Evolutionary conservation across 2,888 invertebrate genomes (phyloP), one percentile per base, ranked within the genome.

Genomic region (Cephus pulcher): DNA sequence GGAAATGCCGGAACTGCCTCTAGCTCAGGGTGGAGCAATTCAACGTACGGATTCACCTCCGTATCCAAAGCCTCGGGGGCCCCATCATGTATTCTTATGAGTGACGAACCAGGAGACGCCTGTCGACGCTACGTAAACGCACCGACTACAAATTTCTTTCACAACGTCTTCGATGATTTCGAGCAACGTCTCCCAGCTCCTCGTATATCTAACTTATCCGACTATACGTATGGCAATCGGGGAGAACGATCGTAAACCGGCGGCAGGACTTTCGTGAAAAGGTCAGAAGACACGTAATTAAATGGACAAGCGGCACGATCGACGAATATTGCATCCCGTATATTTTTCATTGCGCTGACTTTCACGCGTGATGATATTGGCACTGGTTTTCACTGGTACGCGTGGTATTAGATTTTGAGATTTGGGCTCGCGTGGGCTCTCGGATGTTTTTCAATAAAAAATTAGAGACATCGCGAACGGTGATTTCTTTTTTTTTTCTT

Each of bases 351-450:
- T 34, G 12, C 71, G 71, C 15, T 32, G 32, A 71, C 71, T 71
- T 71, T 71, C 71, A 71, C 71, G 71, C 71, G 33, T 23, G 56
- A 56, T 23, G 40, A 56, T 56, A 56, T 56, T 56, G 56, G 56
- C 56, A 56, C 56, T 56, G 56, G 56, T 56, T 56, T 56, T 56
- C 23, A 56, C 56, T 56, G 56, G 56, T 56, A 9, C 56, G 56
- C 9, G 9, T 56, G 23, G 56, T 23, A 9, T 23, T 56, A 56
- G 56, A 56, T 56, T 56, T 56, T 56, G 56, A 23, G 56, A 23
- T 23, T 56, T 56, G 9, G 9, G 23, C 56, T 23, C 6, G 9
- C 23, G 23, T 23, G 23, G 56, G 23, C 23, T 56, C 56, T 56
- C 23, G 56, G 56, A 23, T 56, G 2, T 71, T 71, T 32, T 71